A percentile compares a stretch with the other conserved stretches of the same genome.
phyloP scores from a whole-genome alignment of 2,797 vertebrate species.

The Muraenolepis orangiensis region DNA sequence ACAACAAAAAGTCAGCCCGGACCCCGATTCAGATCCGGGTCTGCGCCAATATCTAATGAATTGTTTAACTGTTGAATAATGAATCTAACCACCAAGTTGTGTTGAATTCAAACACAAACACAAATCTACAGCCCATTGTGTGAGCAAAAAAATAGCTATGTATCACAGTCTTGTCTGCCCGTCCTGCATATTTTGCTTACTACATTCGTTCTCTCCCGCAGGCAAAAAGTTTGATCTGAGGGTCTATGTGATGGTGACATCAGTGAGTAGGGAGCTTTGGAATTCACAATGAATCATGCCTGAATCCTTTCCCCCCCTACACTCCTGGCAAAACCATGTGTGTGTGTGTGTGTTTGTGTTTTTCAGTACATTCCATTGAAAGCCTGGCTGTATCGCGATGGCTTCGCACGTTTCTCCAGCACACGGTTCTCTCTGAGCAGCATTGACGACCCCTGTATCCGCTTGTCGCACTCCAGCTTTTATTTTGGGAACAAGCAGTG shows the following conservation, averaged over 20 bases:
- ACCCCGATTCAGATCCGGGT: no score
- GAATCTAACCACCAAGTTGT: no score
- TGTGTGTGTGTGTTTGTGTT: neutral
- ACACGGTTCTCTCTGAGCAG: conserved; percentile 81
- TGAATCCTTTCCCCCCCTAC: neutral
- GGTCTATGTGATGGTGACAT: conserved; percentile 83
- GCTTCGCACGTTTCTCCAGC: conserved; percentile 83
- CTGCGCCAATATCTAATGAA: no score
- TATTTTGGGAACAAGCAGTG: neutral
- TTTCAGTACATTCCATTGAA: conserved; percentile 81
- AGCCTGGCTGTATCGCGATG: conserved; percentile 85
- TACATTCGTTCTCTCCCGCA: conserved; percentile 36
- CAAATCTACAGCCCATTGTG: neutral
- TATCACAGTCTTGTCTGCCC: neutral
- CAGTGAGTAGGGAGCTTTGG: conserved; percentile 66
- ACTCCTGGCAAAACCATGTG: neutral
- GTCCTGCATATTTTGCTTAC: neutral
- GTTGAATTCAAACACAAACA: no score
- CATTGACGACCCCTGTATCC: conserved; percentile 87
- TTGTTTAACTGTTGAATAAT: no score
- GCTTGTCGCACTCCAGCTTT: neutral
- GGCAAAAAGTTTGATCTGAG: conserved; percentile 88
- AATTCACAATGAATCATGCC: neutral
- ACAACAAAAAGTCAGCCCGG: no score
- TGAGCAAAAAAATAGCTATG: neutral